Conservation (phyloP, 2,797 vertebrate genomes). For the Mus minutoides region DNA sequence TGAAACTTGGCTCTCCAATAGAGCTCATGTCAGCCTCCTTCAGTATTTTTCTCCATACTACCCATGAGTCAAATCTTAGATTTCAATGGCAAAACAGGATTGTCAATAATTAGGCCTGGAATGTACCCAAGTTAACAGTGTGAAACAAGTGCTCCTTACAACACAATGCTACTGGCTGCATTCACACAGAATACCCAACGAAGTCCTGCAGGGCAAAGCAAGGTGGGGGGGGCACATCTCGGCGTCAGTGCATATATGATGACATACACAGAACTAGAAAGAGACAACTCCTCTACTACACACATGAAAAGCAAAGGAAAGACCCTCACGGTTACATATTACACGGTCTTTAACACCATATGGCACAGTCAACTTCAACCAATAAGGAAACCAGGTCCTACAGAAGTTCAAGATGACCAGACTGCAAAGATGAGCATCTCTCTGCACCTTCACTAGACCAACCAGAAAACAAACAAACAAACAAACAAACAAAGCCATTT, state of each 20-base stretch:
- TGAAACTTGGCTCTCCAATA: not conserved
- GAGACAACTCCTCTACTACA: not conserved
- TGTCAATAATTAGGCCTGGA: conserved; percentile 62
- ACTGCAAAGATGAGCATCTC: not conserved
- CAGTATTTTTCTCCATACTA: conserved; percentile 38
- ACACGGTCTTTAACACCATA: not conserved
- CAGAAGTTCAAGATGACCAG: too few relatives aligned
- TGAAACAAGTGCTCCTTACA: conserved; percentile 13
- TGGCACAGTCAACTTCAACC: not conserved
- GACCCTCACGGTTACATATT: not conserved
- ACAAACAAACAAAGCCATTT: not conserved
- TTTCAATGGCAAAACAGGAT: conserved; percentile 59
- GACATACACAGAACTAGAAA: not conserved
- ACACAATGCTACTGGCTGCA: not conserved
- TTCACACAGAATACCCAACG: not conserved
- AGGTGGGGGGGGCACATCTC: not conserved
- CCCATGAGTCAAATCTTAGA: conserved; percentile 59
- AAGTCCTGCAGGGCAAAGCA: not conserved
- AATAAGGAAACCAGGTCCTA: not conserved
- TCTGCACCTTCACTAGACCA: not conserved
- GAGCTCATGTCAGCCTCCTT: conserved; percentile 4
- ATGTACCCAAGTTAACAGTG: conserved; percentile 40
- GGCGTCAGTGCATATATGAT: not conserved
- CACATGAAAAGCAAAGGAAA: not conserved
- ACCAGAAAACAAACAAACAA: not conserved